phyloP scores from a whole-genome alignment of 2,113 vertebrate species.

The Morone chrysops region DNA sequence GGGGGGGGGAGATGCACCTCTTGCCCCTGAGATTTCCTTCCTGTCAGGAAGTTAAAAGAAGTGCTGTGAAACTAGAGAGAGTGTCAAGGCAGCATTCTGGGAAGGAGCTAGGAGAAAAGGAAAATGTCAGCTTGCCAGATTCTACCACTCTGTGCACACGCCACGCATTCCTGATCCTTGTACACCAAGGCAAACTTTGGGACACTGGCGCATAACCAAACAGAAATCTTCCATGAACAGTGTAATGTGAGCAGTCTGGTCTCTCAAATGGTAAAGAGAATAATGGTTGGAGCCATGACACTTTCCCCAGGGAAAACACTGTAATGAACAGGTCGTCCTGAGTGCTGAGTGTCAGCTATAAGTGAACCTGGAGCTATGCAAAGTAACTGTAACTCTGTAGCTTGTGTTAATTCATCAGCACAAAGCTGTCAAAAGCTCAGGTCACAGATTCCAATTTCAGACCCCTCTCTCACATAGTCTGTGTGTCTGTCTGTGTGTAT shows the following conservation, averaged over 20 bases:
- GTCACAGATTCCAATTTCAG: constrained; percentile 57
- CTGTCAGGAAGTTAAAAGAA: constrained; percentile 69
- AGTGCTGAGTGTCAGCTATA: constrained; percentile 42
- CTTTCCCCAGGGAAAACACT: constrained; percentile 16
- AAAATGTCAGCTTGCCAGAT: constrained; percentile 67
- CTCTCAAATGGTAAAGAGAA: constrained; percentile 4
- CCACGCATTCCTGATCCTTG: constrained; percentile 48
- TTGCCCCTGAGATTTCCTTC: constrained; percentile 59
- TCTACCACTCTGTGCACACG: constrained; percentile 37
- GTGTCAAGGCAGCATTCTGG: constrained; percentile 61
- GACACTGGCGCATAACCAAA: constrained; percentile 19
- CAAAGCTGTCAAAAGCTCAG: constrained; percentile 55
- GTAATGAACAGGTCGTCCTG: constrained; percentile 32
- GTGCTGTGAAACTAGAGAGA: constrained; percentile 65
- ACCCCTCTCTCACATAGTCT: constrained; percentile 11
- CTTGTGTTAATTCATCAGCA: constrained; percentile 61
- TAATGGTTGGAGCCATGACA: constrained; percentile 1
- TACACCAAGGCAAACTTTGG: constrained; percentile 39
- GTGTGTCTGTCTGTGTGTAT: constrained; percentile 8
- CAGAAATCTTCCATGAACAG: not conserved
- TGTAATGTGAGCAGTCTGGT: constrained; percentile 11
- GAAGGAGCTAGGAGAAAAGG: constrained; percentile 56
- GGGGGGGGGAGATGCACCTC: constrained; percentile 49
- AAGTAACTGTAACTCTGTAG: constrained; percentile 42
- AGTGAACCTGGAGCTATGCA: constrained; percentile 37